These are phyloP conservation scores for Cossypha caffra DNA, from an alignment of 2,797 vertebrate species.

Conservation along the genomic window DNA sequence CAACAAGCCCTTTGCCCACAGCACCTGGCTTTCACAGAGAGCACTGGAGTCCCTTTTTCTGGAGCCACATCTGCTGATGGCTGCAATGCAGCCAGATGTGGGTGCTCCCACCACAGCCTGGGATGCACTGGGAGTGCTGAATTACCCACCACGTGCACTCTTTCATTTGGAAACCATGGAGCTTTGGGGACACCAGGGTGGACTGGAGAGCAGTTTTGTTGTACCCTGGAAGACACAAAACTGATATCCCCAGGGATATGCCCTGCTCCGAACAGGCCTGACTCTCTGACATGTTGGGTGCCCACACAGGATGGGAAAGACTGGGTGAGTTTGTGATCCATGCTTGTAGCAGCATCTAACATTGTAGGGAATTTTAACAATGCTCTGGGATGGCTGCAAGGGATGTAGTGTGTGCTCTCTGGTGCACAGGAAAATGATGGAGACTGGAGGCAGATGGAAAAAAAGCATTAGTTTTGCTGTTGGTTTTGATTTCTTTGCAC, in stretches of 20 bases:
- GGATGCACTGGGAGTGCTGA: accelerated
- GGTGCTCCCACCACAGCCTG: accelerated
- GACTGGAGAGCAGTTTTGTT: background rate
- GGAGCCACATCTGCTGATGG: background rate
- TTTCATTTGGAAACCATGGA: background rate
- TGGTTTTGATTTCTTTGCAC: background rate
- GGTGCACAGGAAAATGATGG: background rate
- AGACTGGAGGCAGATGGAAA: background rate
- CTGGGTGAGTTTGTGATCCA: background rate
- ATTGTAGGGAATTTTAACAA: background rate
- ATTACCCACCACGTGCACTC: accelerated
- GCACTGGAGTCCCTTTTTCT: background rate
- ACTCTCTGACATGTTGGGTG: accelerated
- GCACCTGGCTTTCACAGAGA: background rate
- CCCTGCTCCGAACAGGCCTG: background rate
- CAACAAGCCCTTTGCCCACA: background rate
- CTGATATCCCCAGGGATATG: background rate
- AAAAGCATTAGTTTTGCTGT: background rate
- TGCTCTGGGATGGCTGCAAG: background rate
- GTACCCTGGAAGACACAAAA: background rate
- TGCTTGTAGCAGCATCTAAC: accelerated
- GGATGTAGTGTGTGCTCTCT: background rate
- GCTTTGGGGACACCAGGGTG: background rate
- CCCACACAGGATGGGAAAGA: background rate
- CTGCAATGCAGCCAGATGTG: accelerated